Conservation (phyloP, 1,140 invertebrate species). For the Diuraphis noxia region DNA sequence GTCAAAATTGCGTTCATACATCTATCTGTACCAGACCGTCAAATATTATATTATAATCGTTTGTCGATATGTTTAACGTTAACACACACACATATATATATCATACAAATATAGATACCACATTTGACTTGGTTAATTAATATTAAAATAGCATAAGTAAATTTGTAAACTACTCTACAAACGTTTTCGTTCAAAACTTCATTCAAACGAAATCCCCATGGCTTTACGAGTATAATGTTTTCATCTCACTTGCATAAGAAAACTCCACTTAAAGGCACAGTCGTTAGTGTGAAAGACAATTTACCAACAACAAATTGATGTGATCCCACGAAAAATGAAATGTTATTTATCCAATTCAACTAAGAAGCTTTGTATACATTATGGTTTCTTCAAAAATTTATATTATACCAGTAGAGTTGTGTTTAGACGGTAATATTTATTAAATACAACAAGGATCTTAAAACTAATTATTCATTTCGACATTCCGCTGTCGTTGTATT, state of each 20-base stretch:
- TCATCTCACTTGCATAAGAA: not conserved
- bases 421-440: not conserved
- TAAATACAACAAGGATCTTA: not conserved
- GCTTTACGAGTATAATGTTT: not conserved
- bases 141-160: conserved; percentile 18
- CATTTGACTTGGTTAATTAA: not conserved
- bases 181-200: conserved; percentile 18
- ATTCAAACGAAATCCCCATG: conserved; percentile 21
- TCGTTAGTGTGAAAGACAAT: conserved; percentile 3
- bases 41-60: not conserved
- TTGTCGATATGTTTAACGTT: no score
- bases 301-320: not conserved
- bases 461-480: not conserved
- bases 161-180: conserved; percentile 19
- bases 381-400: not conserved
- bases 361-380: not conserved
- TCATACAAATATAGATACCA: no score
- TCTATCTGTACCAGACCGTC: no score
- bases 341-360: not conserved
- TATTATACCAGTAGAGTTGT: not conserved
- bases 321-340: not conserved
- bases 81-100: no score
- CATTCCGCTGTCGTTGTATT: not conserved
- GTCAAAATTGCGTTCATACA: not conserved
- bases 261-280: not conserved